Base-by-base conservation (phyloP, 2,797 vertebrate genomes). In the Sebastes diaconus region DNA sequence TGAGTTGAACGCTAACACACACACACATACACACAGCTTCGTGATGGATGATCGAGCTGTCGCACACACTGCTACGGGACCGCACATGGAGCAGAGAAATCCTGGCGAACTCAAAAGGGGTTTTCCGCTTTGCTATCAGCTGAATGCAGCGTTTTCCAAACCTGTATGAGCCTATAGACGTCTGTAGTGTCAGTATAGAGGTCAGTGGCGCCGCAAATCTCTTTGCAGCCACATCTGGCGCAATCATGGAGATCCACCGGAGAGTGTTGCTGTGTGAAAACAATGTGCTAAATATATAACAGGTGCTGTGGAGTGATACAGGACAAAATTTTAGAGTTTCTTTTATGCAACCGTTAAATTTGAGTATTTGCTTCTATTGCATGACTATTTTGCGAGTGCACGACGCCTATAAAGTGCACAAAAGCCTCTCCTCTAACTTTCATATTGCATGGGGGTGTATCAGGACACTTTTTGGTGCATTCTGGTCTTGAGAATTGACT, bases 1-100 rank as follows among this genome's bases (percentile, higher is more conserved):
- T 8, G 29, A 63, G 69, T 74, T 82, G 67, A 90, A 86, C 20
- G 25, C 69, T 13, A 60, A 86, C 78, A 79, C 68, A 73, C 59
- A 73, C 59, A 76, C 68, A 29, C 5, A 57, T 16, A 36, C 7
- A 39, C 5, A 25, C 68, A 42, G 77, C 74, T 84, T 73, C 77
- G 83, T 73, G 70, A 73, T 8, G 55, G 80, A 36, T 36, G 64
- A 77, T 54, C 68, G 7, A 42, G 79, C 73, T 2, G 39, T 68
- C 68, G 12, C 60, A 80, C 80, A 74, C 83, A 30, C 72, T 6
- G 6, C 68, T 42, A 24, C 3, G 20, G n/a, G 67, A 52, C 30
- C 14, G 30, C 36, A 60, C 36, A 42, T 9, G 24, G 50, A 70
- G 67, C 59, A 6, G 77, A 42, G 22, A 61, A 4, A n/a, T 58